phyloP scores from a whole-genome alignment of 2,797 vertebrate genomes.

The Falco biarmicus region DNA sequence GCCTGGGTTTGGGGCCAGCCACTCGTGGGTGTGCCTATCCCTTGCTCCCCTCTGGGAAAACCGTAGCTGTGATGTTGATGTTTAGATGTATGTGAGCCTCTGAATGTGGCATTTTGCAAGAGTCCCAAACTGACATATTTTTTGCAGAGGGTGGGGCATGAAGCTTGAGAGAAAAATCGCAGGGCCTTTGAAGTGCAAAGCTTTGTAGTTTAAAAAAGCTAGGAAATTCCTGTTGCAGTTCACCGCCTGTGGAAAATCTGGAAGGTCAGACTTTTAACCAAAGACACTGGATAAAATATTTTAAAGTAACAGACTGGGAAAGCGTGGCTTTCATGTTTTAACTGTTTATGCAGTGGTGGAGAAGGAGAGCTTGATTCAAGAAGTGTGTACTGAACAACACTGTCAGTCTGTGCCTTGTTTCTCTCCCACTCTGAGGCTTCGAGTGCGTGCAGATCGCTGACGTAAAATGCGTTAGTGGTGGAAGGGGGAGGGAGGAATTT shows the following conservation, averaged over 20 bases:
- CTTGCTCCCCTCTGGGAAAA: neutral
- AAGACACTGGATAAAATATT: neutral
- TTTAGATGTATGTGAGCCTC: neutral
- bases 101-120: neutral
- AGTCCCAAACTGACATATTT: neutral
- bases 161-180: neutral
- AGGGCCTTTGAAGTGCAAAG: constrained; percentile 11
- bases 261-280: neutral
- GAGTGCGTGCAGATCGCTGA: neutral
- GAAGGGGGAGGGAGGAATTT: constrained; percentile 35
- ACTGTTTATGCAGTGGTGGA: neutral
- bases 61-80: neutral
- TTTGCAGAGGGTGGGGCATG: neutral
- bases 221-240: neutral
- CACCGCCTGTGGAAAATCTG: neutral
- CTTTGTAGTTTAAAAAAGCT: constrained; percentile 28
- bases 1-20: neutral
- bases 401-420: neutral
- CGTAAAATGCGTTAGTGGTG: neutral
- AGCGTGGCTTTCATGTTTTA: neutral
- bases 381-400: neutral
- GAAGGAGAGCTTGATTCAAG: neutral
- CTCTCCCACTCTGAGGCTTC: neutral
- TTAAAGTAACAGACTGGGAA: neutral
- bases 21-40: neutral